These are phyloP conservation scores for Rhagoletis pomonella DNA, from an alignment of 1,140 invertebrate genomes.

Conservation along the genomic window DNA sequence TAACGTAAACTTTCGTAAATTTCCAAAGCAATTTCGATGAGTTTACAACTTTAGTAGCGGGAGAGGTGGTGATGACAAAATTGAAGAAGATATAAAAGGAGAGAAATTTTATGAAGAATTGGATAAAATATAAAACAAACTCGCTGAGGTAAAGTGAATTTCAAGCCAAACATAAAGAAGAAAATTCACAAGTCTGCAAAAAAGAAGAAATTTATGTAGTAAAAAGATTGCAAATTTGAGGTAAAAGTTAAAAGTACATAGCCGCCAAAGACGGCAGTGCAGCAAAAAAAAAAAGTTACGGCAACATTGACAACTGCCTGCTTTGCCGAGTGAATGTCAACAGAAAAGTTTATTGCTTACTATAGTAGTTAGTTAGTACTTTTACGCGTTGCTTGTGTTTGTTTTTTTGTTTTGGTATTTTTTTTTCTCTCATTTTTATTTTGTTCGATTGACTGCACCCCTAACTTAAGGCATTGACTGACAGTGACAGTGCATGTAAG, in stretches of 20 bases:
- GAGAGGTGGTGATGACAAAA: background rate
- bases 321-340: slow-evolving; percentile 20
- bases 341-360: slow-evolving; percentile 50
- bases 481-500: background rate
- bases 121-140: background rate
- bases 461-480: slow-evolving; percentile 8
- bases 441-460: background rate
- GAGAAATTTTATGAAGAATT: background rate
- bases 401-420: background rate
- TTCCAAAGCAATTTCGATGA: slow-evolving; percentile 21
- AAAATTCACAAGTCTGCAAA: background rate
- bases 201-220: background rate
- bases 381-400: background rate
- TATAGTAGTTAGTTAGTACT: slow-evolving; percentile 29
- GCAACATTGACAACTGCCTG: background rate
- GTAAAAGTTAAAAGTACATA: slow-evolving; percentile 21
- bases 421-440: no score
- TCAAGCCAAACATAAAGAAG: no score
- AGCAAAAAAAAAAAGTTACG: background rate
- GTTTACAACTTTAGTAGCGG: slow-evolving; percentile 1
- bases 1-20: slow-evolving; percentile 2
- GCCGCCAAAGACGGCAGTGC: background rate
- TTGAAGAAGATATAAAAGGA: slow-evolving; percentile 1
- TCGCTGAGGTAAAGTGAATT: no score
- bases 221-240: slow-evolving; percentile 30